Evolutionary conservation across 2,888 invertebrate genomes (phyloP), one percentile per base, ranked within the genome.

Genomic region (Drosophila gaucha): DNA sequence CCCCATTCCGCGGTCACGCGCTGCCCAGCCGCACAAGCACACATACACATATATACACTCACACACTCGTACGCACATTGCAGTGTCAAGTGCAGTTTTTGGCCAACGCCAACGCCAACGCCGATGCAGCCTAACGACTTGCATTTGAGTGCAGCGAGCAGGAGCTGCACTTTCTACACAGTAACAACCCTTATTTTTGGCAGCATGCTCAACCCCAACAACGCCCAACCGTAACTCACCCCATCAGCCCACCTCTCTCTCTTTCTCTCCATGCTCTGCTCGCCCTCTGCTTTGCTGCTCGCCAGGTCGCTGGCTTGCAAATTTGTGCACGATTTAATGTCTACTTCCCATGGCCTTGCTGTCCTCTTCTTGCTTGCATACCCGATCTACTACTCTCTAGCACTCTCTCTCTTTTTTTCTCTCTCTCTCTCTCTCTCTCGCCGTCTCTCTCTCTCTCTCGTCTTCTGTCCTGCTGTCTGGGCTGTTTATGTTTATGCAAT

Each of bases 101-200:
- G 43, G 35, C 39, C 35, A 52, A 56, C 49, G 56, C 30, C 50
- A 26, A 49, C 22, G 39, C 30, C 44, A 22, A 46, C 46, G 47
- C 35, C 60, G 26, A 44, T 56, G 59, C 38, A 30, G 44, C 33
- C 36, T 38, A 43, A 36, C 59, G 55, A 67, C 39, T 52, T 67
- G 67, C 62, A 67, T 63, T 60, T 51, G 55, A 41, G 58, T 65
- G 62, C 69, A 67, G 66, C 35, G 62, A 58, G 66, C 35, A 63
- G 46, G 43, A 51, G 63, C 58, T 80, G 80, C 85, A 80, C 65
- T 73, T 83, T 67, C 57, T 66, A 57, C 41, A 41, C 69, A 82
- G 79, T 82, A 79, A 74, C 82, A 82, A 72, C 82, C 82, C 82
- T 78, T 82, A 82, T 84, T 71, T 71, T 46, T 79, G 72, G 55